These are phyloP conservation scores for Dryobates pubescens DNA, from an alignment of 2,797 vertebrate genomes.

Conservation along the genomic window DNA sequence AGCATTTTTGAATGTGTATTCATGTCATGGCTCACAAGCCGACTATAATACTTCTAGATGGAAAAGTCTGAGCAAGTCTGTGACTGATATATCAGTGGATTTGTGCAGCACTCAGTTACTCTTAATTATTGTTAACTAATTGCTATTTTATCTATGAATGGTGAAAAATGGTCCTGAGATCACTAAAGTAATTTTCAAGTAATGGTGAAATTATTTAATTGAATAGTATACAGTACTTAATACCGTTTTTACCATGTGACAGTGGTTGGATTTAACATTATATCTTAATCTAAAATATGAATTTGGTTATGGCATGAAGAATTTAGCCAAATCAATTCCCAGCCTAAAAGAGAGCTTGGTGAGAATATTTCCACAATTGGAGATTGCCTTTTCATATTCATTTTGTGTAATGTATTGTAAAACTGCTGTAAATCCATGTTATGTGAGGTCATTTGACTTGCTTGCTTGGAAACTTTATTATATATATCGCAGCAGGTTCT, in stretches of 20 bases:
- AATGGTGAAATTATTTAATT: neutral
- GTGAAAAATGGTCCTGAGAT: neutral
- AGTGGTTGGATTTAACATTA: neutral
- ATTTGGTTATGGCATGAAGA: slow-evolving; percentile 8
- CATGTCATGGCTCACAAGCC: neutral
- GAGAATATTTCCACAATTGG: neutral
- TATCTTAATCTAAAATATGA: slow-evolving; percentile 15
- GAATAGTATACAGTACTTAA: neutral
- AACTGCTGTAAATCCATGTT: neutral
- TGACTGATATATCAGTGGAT: neutral
- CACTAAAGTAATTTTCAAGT: slow-evolving; percentile 5
- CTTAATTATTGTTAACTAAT: neutral
- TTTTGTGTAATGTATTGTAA: neutral
- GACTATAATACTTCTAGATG: slow-evolving; percentile 26
- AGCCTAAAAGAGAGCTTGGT: neutral
- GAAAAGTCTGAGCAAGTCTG: neutral
- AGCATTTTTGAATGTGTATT: slow-evolving; percentile 14
- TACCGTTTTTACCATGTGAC: neutral
- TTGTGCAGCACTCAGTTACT: neutral
- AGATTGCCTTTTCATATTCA: neutral
- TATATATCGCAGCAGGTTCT: neutral
- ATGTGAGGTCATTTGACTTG: neutral
- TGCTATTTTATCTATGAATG: slow-evolving; percentile 10
- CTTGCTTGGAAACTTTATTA: neutral
- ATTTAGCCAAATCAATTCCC: neutral